Base-by-base conservation (phyloP, 2,888 invertebrate species). In the Diarsia mendica region DNA sequence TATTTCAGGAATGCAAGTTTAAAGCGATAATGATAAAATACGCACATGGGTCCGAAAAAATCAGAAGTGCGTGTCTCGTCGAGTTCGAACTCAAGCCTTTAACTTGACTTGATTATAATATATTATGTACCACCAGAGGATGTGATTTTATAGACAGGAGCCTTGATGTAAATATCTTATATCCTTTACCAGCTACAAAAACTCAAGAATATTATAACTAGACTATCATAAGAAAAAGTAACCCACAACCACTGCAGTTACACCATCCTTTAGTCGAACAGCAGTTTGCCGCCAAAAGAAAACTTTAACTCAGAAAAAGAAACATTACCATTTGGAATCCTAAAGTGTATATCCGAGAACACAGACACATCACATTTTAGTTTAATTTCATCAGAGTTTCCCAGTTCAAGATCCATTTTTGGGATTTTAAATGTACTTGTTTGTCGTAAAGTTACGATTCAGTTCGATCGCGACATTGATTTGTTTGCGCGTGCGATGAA, bases 361-460 rank as follows among this genome's bases (percentile, higher is more conserved):
- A 91, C 89, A 46, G 85, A 80, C 67, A 84, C 83, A 64, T 80
- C 85, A 82, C 80, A 67, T 39, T 80, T 79, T 8, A 11, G 33
- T 64, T 77, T 73, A 33, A 73, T 49, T 10, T 82, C 73, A 72
- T 79, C 77, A 65, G 67, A 13, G 15, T 63, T 72, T 20, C 89
- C 91, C n/a, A 77, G 83, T 88, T 93, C 92, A 1, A 90, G 63
- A 64, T 91, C 90, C 92, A 92, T 92, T 73, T 79, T 78, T 23
- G 33, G 18, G 18, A 64, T 28, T 55, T 20, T 39, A 81, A 58
- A 46, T 33, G 5, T 15, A 44, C n/a, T 63, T n/a, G 28, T 48
- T 64, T 46, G 28, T 64, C 33, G 73, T n/a, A 79, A 74, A 76
- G 11, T 39, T n/a, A 28, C 46, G 33, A 71, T 70, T 74, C 75